phyloP scores from a whole-genome alignment of 2,888 invertebrate species.

The Entomobrya multifasciata region DNA sequence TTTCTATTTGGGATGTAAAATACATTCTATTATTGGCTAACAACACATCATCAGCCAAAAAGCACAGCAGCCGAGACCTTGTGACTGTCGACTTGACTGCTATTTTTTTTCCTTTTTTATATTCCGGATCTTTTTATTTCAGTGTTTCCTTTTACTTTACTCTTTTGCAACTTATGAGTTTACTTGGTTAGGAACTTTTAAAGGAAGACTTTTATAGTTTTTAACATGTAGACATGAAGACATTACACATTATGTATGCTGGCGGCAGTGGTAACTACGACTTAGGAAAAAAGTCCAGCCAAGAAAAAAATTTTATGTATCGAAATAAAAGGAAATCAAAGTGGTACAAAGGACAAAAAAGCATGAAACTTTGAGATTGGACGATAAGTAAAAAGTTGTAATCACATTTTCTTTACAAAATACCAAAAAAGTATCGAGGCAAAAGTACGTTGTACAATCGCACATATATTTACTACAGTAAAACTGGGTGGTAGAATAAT shows the following conservation, averaged over 20 bases:
- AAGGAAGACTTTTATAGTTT: constrained; percentile 1
- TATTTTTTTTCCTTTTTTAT: constrained; percentile 8
- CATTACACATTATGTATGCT: constrained; percentile 1
- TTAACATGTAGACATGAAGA: too few relatives aligned
- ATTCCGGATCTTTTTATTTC: neutral
- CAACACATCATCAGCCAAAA: neutral
- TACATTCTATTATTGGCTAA: neutral
- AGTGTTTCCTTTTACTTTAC: neutral
- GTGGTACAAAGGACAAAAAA: neutral
- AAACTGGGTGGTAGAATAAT: neutral
- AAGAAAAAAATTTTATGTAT: constrained; percentile 59
- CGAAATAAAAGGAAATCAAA: constrained; percentile 62
- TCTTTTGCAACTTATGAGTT: neutral
- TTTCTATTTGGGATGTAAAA: too few relatives aligned
- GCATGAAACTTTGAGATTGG: neutral
- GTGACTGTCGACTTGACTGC: constrained; percentile 1
- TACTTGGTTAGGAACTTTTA: neutral
- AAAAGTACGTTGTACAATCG: too few relatives aligned
- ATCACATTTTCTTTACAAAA: constrained; percentile 10
- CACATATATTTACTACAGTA: too few relatives aligned
- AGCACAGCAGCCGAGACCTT: constrained; percentile 8
- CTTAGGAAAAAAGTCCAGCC: neutral
- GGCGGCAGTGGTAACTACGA: neutral
- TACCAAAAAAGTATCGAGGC: too few relatives aligned
- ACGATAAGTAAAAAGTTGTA: constrained; percentile 24